Conservation (phyloP, 2,113 vertebrate genomes). For the Myotis lucifugus region DNA sequence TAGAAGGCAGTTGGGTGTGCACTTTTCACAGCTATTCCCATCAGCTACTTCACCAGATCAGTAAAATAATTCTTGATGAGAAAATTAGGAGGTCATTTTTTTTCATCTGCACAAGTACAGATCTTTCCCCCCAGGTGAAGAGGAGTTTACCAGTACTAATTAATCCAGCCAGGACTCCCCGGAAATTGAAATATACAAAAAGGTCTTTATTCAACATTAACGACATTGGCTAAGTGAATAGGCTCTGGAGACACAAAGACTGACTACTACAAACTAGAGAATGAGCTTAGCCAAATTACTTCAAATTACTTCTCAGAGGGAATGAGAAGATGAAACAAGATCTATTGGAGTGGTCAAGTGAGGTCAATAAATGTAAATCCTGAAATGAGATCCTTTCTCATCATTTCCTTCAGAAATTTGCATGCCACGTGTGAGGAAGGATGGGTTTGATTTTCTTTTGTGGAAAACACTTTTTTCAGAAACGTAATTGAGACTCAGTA, state of each 20-base stretch:
- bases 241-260: background rate
- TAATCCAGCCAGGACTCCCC: background rate
- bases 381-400: background rate
- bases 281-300: background rate
- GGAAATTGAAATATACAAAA: constrained; percentile 2
- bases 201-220: background rate
- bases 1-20: background rate
- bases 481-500: background rate
- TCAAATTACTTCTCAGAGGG: background rate
- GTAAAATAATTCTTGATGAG: background rate
- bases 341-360: background rate
- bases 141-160: background rate
- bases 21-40: background rate
- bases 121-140: background rate
- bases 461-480: background rate
- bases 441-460: background rate
- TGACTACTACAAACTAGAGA: background rate
- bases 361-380: background rate
- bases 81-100: background rate
- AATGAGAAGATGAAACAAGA: background rate
- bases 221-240: background rate
- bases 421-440: background rate
- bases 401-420: background rate
- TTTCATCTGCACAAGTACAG: background rate
- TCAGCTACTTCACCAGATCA: background rate